Evolutionary conservation across 2,888 invertebrate species (phyloP).

Genomic region (Pogonocherus hispidulus): DNA sequence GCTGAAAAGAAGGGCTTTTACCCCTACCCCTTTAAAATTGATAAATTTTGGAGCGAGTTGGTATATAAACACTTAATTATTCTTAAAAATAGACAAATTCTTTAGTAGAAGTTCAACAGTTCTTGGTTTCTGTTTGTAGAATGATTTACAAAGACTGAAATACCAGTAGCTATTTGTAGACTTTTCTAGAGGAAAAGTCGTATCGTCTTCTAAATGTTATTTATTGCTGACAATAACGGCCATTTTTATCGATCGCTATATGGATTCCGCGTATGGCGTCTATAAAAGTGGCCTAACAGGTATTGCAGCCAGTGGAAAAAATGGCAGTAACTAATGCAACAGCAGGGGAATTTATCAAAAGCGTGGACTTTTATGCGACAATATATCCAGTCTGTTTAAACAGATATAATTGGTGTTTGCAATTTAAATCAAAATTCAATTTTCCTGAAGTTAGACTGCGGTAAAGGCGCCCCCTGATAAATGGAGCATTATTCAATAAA

Average conservation of each 20-base stretch:
- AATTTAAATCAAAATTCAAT: slow-evolving; percentile 32
- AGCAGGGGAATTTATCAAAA: slow-evolving; percentile 36
- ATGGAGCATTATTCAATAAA: no score
- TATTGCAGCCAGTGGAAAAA: slow-evolving; percentile 34
- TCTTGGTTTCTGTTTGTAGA: no score
- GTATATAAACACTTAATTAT: no score
- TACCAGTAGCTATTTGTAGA: neutral
- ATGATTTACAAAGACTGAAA: neutral
- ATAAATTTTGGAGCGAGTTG: no score
- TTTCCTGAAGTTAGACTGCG: no score
- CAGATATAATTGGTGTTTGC: slow-evolving; percentile 32
- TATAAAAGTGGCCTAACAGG: slow-evolving; percentile 46
- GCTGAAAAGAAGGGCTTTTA: no score
- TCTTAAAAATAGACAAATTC: no score
- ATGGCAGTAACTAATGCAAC: slow-evolving; percentile 34
- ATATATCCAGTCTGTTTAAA: slow-evolving; percentile 39
- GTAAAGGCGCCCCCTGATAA: no score
- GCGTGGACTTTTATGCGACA: slow-evolving; percentile 36
- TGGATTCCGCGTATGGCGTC: slow-evolving; percentile 47
- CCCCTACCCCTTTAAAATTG: no score
- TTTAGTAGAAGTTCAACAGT: no score
- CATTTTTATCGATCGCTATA: slow-evolving; percentile 47
- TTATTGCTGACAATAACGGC: slow-evolving; percentile 37
- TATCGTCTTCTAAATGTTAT: slow-evolving; percentile 31
- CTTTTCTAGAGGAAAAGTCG: slow-evolving; percentile 1